Evolutionary conservation across 1,140 invertebrate genomes (phyloP), one percentile per base, ranked within the genome.

Genomic region (Hormaphis cornu): DNA sequence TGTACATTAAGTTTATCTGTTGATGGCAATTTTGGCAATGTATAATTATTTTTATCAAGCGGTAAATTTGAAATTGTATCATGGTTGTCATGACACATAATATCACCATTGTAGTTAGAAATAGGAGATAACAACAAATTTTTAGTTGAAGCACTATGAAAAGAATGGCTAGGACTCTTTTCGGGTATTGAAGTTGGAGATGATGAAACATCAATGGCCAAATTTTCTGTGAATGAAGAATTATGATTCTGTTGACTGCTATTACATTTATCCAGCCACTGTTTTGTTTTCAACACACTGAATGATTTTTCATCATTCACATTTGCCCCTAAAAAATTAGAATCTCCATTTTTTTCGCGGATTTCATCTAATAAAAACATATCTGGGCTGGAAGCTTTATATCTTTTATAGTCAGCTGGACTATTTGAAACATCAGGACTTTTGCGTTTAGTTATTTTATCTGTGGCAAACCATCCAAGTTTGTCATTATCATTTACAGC

Each of bases 141-240:
- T 35, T 24, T 14, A 48, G 61, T 66, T 8, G 44, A 66, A 35
- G 44, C 30, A 66, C 61, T 66, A 48, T 66, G 61, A 46, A 66
- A 50, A 48, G 61, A 66, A 66, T 66, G 61, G 8, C 9, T 14
- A 28, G 37, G 58, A 30, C 42, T 63, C 0, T 28, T 20, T 24
- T 16, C 16, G 0, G 35, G 18, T 59, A n/a, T 26, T 24, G 6
- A 16, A n/a, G 6, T 42, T 42, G 22, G 20, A n/a, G n/a, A n/a
- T 22, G 26, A 20, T 30, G 18, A 24, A 14, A 30, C 6, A 46
- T 63, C 12, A 30, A 28, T 61, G 0, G 14, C 2, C 44, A 28
- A n/a, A 18, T 44, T 44, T 50, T 50, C 42, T 50, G 44, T 66
- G 42, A 33, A 66, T 48, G 28, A 63, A 33, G 12, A 66, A 66